These are phyloP conservation scores for Macheiramphus alcinus DNA, from an alignment of 2,113 vertebrate genomes.

Conservation along the genomic window DNA sequence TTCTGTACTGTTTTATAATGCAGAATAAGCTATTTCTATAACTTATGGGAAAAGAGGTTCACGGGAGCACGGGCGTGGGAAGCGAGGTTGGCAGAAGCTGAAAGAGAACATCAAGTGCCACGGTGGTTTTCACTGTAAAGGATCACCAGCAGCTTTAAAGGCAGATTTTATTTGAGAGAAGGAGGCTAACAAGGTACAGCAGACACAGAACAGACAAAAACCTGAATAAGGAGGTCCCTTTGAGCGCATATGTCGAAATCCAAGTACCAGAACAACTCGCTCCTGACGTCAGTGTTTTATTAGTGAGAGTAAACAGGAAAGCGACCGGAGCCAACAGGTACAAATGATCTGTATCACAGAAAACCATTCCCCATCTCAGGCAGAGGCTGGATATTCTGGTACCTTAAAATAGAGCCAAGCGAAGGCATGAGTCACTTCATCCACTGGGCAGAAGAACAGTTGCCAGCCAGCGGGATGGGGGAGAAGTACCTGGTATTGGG, in stretches of 20 bases:
- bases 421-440: neutral
- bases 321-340: neutral
- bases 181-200: neutral
- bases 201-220: neutral
- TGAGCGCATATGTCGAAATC: accelerated
- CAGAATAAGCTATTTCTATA: neutral
- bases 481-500: neutral
- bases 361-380: neutral
- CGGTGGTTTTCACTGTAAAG: neutral
- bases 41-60: neutral
- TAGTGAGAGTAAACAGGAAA: neutral
- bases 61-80: accelerated
- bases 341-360: neutral
- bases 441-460: neutral
- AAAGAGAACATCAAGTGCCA: neutral
- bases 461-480: neutral
- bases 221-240: neutral
- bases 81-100: neutral
- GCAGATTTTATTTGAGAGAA: neutral
- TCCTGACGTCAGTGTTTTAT: neutral
- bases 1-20: neutral
- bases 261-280: neutral
- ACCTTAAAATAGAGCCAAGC: neutral
- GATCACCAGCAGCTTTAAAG: neutral
- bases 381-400: neutral